These are phyloP conservation scores for Labeo calbasu DNA, from an alignment of 2,797 vertebrate species.

Conservation along the genomic window DNA sequence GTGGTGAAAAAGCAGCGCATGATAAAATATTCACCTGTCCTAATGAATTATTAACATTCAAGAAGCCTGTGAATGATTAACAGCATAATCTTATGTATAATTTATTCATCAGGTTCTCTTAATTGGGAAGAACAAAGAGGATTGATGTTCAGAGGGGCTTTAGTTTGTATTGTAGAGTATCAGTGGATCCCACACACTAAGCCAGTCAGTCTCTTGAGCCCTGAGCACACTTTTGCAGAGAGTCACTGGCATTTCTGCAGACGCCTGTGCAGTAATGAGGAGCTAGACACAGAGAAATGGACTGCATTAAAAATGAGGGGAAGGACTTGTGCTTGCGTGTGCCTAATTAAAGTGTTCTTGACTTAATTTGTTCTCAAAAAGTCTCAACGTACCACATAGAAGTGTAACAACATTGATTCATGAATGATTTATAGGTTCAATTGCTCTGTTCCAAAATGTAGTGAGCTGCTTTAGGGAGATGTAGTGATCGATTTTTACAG, in stretches of 20 bases:
- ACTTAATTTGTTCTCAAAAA: background rate
- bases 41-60: conserved; percentile 58
- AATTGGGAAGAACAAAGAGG: conserved; percentile 51
- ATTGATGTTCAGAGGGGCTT: conserved; percentile 43
- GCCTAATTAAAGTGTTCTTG: background rate
- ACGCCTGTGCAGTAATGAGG: conserved; percentile 5
- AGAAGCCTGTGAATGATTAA: conserved; percentile 50
- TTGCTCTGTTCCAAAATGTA: background rate
- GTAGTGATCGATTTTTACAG: background rate
- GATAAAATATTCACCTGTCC: conserved; percentile 55
- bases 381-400: background rate
- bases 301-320: conserved; percentile 20
- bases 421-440: conserved; percentile 19
- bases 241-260: conserved; percentile 2
- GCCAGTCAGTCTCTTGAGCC: conserved; percentile 20
- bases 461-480: background rate
- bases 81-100: conserved; percentile 53
- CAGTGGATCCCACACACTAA: conserved; percentile 6
- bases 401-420: conserved; percentile 1
- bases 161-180: conserved; percentile 20
- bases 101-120: conserved; percentile 58
- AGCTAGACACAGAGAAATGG: conserved; percentile 15
- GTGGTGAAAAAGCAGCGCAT: conserved; percentile 18
- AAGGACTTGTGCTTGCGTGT: background rate
- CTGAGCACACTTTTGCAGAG: conserved; percentile 8